These are phyloP conservation scores for Scortum barcoo DNA, from an alignment of 2,113 vertebrate genomes.

Conservation along the genomic window DNA sequence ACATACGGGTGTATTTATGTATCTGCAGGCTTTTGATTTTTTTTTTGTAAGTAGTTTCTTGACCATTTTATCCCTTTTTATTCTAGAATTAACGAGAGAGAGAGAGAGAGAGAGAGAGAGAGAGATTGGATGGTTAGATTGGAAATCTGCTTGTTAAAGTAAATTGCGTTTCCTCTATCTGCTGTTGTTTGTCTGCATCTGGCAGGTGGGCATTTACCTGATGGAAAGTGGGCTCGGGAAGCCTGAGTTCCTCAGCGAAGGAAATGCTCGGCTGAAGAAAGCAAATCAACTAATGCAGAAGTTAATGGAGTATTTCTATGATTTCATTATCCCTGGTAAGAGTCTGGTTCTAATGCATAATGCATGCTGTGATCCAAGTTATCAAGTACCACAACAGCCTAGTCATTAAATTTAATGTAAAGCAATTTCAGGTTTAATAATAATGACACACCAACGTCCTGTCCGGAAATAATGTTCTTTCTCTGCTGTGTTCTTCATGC, in stretches of 20 bases:
- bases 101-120: background rate
- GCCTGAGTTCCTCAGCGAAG: constrained; percentile 93
- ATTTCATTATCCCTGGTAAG: constrained; percentile 92
- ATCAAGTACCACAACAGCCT: background rate
- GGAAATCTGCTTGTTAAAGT: background rate
- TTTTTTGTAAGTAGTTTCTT: background rate
- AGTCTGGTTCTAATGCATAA: background rate
- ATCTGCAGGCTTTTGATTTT: no score
- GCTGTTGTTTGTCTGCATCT: constrained; percentile 19
- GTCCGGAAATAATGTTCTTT: background rate
- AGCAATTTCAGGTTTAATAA: background rate
- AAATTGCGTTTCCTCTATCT: background rate
- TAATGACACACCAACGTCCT: background rate
- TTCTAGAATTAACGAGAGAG: background rate
- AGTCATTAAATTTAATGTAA: no score
- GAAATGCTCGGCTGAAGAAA: constrained; percentile 92
- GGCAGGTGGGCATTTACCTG: constrained; percentile 93
- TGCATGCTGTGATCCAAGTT: background rate
- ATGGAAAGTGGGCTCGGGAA: constrained; percentile 91
- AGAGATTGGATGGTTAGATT: background rate
- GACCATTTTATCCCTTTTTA: background rate
- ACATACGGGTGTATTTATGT: background rate
- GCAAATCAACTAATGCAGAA: constrained; percentile 94
- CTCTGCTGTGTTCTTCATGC: background rate
- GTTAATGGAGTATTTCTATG: constrained; percentile 93